Base-by-base conservation (phyloP, 2,888 invertebrate genomes). In the Rotaria macrura region DNA sequence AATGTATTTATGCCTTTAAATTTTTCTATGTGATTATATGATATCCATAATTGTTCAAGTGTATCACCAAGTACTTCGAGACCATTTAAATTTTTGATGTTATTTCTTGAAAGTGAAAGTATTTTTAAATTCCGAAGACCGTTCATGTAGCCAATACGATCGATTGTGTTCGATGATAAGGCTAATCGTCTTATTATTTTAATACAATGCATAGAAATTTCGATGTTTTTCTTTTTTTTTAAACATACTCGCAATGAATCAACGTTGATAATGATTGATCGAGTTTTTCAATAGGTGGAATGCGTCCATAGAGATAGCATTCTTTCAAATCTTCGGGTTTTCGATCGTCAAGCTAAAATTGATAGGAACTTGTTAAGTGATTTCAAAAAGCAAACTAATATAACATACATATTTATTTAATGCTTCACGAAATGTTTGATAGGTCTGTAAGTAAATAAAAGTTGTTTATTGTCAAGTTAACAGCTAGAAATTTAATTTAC, bases 221-320 rank as follows among this genome's bases (percentile, higher is more conserved):
- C 49, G 20, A 20, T 52, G 4, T 52, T 52, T 23, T 49, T 49
- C 17, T 12, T 17, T 12, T 3, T 49, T 12, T 49, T 34, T 20
- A 34, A 23, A 91, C 94, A 92, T 91, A 95, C 95, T 94, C 93
- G 93, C 96, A 95, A 87, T 93, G 93, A 4, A 92, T 91, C 9
- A 97, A 92, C 1, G 93, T 92, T 0, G 94, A 93, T 43, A 97
- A 92, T 1, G 94, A 93, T 87, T 93, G 94, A 89, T 97, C 97
- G 95, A 97, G 95, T 92, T 95, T 96, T 89, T 97, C 97, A 85
- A 97, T 95, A 0, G 96, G 95, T 0, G 96, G 96, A 93, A 94
- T 95, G 89, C 95, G 95, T 88, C 96, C 96, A 87, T 94, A 94
- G 83, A 97, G 92, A 87, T 93, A 93, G 1, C 97, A 94, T 88